phyloP scores from a whole-genome alignment of 2,888 invertebrate species.

The Tortricodes alternella region DNA sequence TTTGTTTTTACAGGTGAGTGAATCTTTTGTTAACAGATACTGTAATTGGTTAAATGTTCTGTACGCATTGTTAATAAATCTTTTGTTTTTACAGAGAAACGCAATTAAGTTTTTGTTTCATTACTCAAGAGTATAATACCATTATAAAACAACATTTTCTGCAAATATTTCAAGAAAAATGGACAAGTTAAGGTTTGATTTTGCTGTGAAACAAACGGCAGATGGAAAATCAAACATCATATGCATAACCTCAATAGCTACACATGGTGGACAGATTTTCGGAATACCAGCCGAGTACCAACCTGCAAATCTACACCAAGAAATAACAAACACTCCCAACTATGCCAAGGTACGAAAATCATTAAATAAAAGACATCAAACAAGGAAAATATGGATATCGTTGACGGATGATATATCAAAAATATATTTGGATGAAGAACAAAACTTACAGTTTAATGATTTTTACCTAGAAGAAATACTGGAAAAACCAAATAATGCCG shows the following conservation, averaged over 20 bases:
- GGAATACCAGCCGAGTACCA: background rate
- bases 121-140: background rate
- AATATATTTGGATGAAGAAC: conserved; percentile 7
- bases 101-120: no score
- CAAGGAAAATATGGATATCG: conserved; percentile 24
- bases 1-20: no score
- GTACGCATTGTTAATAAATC: no score
- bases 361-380: background rate
- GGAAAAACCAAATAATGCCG: background rate
- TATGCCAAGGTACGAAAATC: background rate
- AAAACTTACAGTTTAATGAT: conserved; percentile 17
- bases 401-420: conserved; percentile 2
- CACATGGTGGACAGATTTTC: background rate
- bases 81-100: no score
- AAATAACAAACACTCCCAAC: background rate
- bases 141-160: conserved; percentile 15
- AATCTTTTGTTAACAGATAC: no score
- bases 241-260: conserved; percentile 1
- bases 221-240: background rate
- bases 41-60: no score
- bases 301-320: background rate
- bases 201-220: background rate
- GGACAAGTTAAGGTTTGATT: conserved; percentile 1
- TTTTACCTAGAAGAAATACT: conserved; percentile 12
- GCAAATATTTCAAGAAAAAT: background rate